Base-by-base conservation (phyloP, 2,888 invertebrate genomes). In the Eilema sororculum region DNA sequence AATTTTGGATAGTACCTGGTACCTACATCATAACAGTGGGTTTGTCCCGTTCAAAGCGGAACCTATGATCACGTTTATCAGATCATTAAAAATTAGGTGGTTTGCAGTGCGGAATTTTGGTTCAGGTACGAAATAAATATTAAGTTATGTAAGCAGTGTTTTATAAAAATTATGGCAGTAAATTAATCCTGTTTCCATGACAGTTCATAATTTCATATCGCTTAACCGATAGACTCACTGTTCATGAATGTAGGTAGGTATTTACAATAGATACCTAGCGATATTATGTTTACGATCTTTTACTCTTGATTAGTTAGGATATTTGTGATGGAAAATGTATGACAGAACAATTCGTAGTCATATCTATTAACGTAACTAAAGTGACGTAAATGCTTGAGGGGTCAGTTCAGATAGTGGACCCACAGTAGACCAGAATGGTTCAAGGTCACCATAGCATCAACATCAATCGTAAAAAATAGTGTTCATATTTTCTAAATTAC, bases 231-330 rank as follows among this genome's bases (percentile, higher is more conserved):
- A 87, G 81, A 77, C 84, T 78, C 76, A 73, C 69, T 85, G 83
- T 85, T 87, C 89, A 87, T 86, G 83, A 86, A 89, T 86, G 84
- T 73, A 70, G 72, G 59, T 71, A 71, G 72, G 59, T 71, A 71
- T 84, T 84, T 84, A 74, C 79, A 75, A 67, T 74, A 86, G 89
- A 90, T 91, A n/a, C n/a, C n/a, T n/a, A 91, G 85, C 84, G 80
- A 80, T 81, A 83, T 84, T 84, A 75, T 90, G 87, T 90, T 91
- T 91, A 91, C 88, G 85, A 89, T 89, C 83, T 85, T 75, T 80
- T 74, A 81, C 73, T 72, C n/a, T 60, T 72, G 79, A 52, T 52
- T 52, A n/a, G 52, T 52, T n/a, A 6, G 8, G 52, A 81, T 86
- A 86, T 24, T 65, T 65, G 24, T 65, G 74, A 77, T 69, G 75